phyloP scores from a whole-genome alignment of 2,888 invertebrate genomes.

The Stramonita haemastoma region DNA sequence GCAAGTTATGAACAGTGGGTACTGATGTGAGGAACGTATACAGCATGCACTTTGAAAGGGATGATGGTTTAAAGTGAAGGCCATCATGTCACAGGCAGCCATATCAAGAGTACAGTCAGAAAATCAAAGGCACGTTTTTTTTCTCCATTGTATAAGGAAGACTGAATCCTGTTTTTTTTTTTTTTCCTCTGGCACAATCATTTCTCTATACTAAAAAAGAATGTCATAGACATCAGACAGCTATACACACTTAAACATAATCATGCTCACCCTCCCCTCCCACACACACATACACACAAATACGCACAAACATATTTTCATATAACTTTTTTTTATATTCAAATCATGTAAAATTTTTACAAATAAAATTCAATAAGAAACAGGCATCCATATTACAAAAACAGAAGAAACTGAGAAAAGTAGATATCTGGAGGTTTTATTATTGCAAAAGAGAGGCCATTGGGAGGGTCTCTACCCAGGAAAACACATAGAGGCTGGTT shows the following conservation, averaged over 20 bases:
- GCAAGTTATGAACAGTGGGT: too few relatives aligned
- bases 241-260: neutral
- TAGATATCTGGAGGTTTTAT: neutral
- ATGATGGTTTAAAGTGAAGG: too few relatives aligned
- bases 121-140: too few relatives aligned
- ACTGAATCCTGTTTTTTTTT: neutral
- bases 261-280: neutral
- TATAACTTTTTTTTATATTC: neutral
- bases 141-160: too few relatives aligned
- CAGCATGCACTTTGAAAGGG: too few relatives aligned
- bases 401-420: neutral
- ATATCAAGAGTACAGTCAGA: too few relatives aligned
- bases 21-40: too few relatives aligned
- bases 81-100: too few relatives aligned
- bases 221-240: neutral
- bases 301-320: neutral
- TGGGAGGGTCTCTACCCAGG: neutral
- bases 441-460: neutral
- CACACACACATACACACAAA: neutral
- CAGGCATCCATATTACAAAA: neutral
- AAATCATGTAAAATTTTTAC: neutral
- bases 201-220: neutral
- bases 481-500: neutral
- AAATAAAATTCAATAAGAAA: neutral
- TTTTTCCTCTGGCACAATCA: neutral